These are phyloP conservation scores for Amniataba percoides DNA, from an alignment of 2,797 vertebrate genomes.

Conservation along the genomic window DNA sequence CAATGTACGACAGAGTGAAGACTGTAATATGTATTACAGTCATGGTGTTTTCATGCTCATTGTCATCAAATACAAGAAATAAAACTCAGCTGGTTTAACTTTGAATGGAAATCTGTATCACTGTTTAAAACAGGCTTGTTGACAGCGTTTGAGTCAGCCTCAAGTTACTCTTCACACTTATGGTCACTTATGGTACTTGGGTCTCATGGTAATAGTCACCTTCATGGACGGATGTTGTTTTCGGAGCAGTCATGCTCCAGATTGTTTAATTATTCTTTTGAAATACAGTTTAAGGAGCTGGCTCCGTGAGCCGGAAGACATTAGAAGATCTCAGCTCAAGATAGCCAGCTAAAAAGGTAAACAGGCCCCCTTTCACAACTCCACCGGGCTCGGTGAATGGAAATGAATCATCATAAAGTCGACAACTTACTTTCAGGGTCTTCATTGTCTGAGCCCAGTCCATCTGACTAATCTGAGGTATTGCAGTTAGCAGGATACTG, in stretches of 20 bases:
- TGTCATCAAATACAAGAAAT: background rate
- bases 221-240: background rate
- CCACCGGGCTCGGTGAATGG: background rate
- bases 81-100: background rate
- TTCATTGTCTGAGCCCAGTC: conserved; percentile 91
- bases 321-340: background rate
- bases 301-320: background rate
- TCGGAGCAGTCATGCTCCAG: background rate
- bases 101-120: background rate
- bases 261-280: conserved; percentile 19
- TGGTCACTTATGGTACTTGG: background rate
- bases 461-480: conserved; percentile 93
- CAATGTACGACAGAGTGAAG: too few species aligned
- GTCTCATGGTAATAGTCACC: background rate
- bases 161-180: background rate
- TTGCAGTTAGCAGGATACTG: conserved; percentile 93
- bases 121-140: background rate
- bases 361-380: conserved; percentile 35
- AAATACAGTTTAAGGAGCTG: background rate
- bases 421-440: conserved; percentile 87
- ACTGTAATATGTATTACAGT: background rate
- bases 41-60: background rate
- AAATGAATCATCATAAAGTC: conserved; percentile 45
- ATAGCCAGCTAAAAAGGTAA: conserved; percentile 13
- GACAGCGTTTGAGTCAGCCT: background rate